Conservation (phyloP, 2,113 vertebrate genomes). For the Gracilinanus agilis region DNA sequence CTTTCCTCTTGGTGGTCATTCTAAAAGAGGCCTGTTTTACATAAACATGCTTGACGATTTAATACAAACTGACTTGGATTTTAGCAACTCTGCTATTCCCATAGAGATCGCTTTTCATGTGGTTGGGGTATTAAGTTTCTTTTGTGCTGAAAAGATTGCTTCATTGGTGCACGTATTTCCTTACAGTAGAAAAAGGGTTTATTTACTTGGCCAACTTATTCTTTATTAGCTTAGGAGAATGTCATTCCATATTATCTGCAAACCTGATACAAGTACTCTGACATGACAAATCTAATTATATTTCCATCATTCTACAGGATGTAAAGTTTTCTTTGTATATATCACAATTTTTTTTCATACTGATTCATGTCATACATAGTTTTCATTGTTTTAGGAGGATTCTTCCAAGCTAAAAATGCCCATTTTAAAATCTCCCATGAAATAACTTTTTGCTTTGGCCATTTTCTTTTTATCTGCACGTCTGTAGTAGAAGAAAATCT, state of each 20-base stretch:
- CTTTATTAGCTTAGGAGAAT: constrained; percentile 74
- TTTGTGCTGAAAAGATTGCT: constrained; percentile 84
- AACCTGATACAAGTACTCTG: constrained; percentile 75
- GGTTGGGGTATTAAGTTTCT: constrained; percentile 84
- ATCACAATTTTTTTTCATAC: constrained; percentile 59
- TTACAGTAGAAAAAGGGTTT: constrained; percentile 84
- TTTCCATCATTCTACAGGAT: constrained; percentile 51
- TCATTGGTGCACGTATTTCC: constrained; percentile 79
- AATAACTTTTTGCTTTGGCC: constrained; percentile 51
- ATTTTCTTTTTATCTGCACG: constrained; percentile 29
- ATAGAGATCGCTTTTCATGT: constrained; percentile 87
- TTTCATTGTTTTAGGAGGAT: constrained; percentile 56
- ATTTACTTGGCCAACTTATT: constrained; percentile 80
- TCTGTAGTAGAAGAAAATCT: background rate
- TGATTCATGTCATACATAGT: constrained; percentile 61
- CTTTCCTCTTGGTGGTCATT: constrained; percentile 83
- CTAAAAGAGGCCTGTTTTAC: constrained; percentile 77
- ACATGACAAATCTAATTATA: constrained; percentile 80
- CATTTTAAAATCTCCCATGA: constrained; percentile 55
- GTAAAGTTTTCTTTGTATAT: constrained; percentile 41
- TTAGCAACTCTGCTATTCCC: constrained; percentile 87
- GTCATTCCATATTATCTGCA: constrained; percentile 79
- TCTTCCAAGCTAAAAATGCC: constrained; percentile 59
- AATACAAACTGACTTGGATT: constrained; percentile 85
- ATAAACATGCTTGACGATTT: constrained; percentile 81